Evolutionary conservation across 2,888 invertebrate genomes (phyloP).

Genomic region (Sarcophaga carnaria): DNA sequence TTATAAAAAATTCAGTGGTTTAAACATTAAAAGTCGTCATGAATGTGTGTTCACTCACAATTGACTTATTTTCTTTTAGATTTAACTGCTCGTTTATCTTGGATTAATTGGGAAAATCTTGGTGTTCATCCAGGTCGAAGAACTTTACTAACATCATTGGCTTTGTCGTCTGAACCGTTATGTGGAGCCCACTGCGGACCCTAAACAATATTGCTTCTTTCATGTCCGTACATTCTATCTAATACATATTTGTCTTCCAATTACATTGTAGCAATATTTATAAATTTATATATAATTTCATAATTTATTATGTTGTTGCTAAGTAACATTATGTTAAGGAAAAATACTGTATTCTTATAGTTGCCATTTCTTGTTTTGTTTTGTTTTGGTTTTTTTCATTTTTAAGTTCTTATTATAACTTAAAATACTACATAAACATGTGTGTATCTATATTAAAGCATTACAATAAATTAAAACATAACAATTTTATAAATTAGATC

Average conservation of each 20-base stretch:
- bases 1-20: too few relatives aligned
- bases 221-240: too few relatives aligned
- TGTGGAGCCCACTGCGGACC: conserved; percentile 76
- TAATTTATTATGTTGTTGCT: conserved; percentile 19
- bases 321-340: not conserved
- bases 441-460: conserved; percentile 21
- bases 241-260: conserved; percentile 55
- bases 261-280: conserved; percentile 35
- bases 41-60: too few relatives aligned
- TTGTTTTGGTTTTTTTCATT: conserved; percentile 30
- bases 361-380: conserved; percentile 31
- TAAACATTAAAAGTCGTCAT: too few relatives aligned
- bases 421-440: conserved; percentile 32
- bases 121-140: conserved; percentile 95
- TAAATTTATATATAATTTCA: not conserved
- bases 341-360: not conserved
- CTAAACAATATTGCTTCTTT: conserved; percentile 47
- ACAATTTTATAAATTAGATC: conserved; percentile 43
- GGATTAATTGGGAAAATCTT: conserved; percentile 99
- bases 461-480: conserved; percentile 53
- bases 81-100: conserved; percentile 96
- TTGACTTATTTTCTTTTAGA: conserved; percentile 84
- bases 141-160: conserved; percentile 91
- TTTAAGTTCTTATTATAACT: conserved; percentile 30
- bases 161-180: conserved; percentile 87